Evolutionary conservation across 2,888 invertebrate species (phyloP).

Genomic region (Leptopterna dolabrata): DNA sequence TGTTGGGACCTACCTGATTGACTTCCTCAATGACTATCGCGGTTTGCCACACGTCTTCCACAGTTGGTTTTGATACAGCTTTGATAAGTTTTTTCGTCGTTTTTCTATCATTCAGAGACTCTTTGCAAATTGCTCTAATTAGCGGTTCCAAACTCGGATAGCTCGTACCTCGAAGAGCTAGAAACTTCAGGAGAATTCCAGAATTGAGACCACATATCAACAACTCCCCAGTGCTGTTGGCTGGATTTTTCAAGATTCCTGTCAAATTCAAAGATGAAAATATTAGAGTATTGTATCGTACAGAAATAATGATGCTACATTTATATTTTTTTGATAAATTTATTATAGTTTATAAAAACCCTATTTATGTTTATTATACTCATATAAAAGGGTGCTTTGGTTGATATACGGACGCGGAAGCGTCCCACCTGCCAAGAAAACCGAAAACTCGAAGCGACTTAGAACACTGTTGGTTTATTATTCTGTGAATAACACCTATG

Average conservation of each 20-base stretch:
- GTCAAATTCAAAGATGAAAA: background rate
- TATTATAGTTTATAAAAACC: too few relatives aligned
- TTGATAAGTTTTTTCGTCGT: conserved; percentile 53
- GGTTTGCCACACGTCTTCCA: conserved; percentile 52
- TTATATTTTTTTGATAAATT: too few relatives aligned
- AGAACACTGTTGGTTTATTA: too few relatives aligned
- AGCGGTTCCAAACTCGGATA: conserved; percentile 42
- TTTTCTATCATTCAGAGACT: conserved; percentile 25
- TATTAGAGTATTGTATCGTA: too few relatives aligned
- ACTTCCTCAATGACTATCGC: conserved; percentile 50
- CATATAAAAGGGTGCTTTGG: too few relatives aligned
- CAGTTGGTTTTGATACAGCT: conserved; percentile 40
- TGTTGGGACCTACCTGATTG: conserved; percentile 36
- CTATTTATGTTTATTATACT: too few relatives aligned
- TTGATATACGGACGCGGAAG: too few relatives aligned
- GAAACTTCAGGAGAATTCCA: conserved; percentile 47
- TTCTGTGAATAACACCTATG: too few relatives aligned
- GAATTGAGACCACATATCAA: conserved; percentile 45
- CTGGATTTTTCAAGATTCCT: conserved; percentile 39
- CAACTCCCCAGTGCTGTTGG: background rate
- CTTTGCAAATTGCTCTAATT: conserved; percentile 44
- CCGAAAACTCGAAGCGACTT: too few relatives aligned
- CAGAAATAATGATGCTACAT: too few relatives aligned
- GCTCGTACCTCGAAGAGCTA: conserved; percentile 33
- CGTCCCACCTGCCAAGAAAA: too few relatives aligned